Percentiles rank a stretch among this genome's conserved stretches.
Evolutionary conservation across 2,797 vertebrate species (phyloP).

Genomic region (Salarias fasciatus): DNA sequence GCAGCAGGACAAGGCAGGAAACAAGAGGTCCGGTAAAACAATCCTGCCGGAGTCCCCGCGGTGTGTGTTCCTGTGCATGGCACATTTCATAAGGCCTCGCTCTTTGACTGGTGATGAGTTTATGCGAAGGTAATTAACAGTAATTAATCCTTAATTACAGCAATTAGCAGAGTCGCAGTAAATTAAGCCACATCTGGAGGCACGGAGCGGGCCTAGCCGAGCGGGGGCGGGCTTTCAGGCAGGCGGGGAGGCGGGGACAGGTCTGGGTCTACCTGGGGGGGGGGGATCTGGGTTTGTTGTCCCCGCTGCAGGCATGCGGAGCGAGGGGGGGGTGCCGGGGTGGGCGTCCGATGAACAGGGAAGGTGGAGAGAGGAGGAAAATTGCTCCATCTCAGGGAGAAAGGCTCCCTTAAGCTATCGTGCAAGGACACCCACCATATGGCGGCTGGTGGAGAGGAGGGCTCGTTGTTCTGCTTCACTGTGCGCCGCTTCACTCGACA

Average conservation of each 20-base stretch:
- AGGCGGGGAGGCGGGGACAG: conserved; percentile 80
- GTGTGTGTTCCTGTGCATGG: conserved; percentile 88
- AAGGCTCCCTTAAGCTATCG: conserved; percentile 77
- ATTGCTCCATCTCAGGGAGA: conserved; percentile 70
- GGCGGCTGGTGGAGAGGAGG: conserved; percentile 68
- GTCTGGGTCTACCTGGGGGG: conserved; percentile 84
- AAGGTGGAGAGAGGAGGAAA: conserved; percentile 50
- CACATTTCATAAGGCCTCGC: conserved; percentile 99
- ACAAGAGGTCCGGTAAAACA: conserved; percentile 73
- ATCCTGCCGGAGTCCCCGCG: conserved; percentile 70
- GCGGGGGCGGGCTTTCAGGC: conserved; percentile 72
- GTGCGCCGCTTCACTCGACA: conserved; percentile 64
- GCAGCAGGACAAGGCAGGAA: conserved; percentile 65
- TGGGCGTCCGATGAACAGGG: conserved; percentile 53
- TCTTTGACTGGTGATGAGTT: conserved; percentile 99
- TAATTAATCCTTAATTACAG: conserved; percentile 99
- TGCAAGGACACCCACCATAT: conserved; percentile 82
- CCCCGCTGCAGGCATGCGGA: conserved; percentile 23
- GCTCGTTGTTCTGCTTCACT: conserved; percentile 69
- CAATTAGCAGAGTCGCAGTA: conserved; percentile 99
- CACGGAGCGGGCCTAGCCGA: conserved; percentile 86
- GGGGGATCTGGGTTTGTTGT: conserved; percentile 44
- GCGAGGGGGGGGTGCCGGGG: conserved; percentile 55
- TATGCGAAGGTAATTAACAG: conserved; percentile 99
- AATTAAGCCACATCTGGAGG: conserved; percentile 99